phyloP scores from a whole-genome alignment of 2,888 invertebrate species.

The Drosophila nr. perissopoda region DNA sequence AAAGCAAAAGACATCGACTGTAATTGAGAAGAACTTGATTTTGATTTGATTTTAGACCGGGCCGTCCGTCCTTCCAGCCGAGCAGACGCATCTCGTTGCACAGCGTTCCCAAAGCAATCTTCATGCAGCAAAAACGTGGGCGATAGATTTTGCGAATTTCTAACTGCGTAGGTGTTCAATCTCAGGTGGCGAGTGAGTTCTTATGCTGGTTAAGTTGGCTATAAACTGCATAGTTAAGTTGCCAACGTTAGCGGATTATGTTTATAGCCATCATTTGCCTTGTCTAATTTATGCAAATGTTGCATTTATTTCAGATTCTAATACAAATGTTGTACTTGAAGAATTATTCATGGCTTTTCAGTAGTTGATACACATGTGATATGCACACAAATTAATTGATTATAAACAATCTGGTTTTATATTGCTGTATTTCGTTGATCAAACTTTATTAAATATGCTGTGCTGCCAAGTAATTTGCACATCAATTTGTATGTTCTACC shows the following conservation, averaged over 20 bases:
- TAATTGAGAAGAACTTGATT: constrained; percentile 68
- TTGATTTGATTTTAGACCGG: constrained; percentile 15
- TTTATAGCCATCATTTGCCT: constrained; percentile 5
- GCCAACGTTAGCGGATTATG: constrained; percentile 12
- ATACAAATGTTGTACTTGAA: constrained; percentile 31
- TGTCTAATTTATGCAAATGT: constrained; percentile 40
- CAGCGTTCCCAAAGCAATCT: constrained; percentile 12
- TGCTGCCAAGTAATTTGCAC: not conserved
- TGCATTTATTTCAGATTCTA: constrained; percentile 25
- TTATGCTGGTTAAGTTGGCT: not conserved
- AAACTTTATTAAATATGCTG: constrained; percentile 18
- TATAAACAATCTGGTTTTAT: constrained; percentile 30
- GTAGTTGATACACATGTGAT: constrained; percentile 50
- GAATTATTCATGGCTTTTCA: constrained; percentile 28
- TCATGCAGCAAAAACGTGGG: not conserved
- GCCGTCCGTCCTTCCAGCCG: not conserved
- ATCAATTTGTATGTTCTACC: not conserved
- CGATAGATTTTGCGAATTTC: not conserved
- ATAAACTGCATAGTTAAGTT: constrained; percentile 22
- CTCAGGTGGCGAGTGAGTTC: constrained; percentile 8
- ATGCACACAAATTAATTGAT: constrained; percentile 63
- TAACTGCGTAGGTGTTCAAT: constrained; percentile 33
- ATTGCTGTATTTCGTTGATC: constrained; percentile 14
- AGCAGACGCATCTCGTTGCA: constrained; percentile 13
- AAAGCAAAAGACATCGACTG: constrained; percentile 32